Conservation (phyloP, 2,797 vertebrate species). For the Eupleurogrammus muticus region DNA sequence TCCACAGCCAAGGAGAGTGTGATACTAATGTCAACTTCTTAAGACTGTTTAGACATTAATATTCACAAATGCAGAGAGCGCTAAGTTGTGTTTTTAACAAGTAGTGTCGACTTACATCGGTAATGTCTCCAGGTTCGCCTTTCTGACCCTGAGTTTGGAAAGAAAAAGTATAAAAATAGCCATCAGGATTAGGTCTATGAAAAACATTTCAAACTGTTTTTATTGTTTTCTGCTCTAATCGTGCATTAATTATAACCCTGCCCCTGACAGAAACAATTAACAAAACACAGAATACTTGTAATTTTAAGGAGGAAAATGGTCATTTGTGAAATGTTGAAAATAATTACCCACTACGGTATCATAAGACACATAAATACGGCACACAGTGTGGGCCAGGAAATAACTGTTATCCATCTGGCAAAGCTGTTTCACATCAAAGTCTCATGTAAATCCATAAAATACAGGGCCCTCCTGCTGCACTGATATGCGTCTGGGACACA, state of each 20-base stretch:
- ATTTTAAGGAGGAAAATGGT: conserved; percentile 2
- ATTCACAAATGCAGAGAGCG: conserved; percentile 1
- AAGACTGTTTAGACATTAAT: neutral
- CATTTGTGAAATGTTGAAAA: conserved; percentile 7
- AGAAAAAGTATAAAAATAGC: conserved; percentile 33
- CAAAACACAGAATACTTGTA: neutral
- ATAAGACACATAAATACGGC: conserved; percentile 26
- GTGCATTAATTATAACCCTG: neutral
- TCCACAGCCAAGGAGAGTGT: neutral
- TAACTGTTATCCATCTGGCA: conserved; percentile 44
- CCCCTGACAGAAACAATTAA: neutral
- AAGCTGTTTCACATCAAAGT: conserved; percentile 65
- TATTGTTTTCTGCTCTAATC: conserved; percentile 6
- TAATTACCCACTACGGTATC: conserved; percentile 7
- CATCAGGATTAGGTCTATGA: conserved; percentile 10
- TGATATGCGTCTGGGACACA: conserved; percentile 37
- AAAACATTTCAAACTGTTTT: neutral
- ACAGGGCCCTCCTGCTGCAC: conserved; percentile 33
- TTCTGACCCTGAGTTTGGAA: conserved; percentile 89
- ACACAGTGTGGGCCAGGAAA: conserved; percentile 48
- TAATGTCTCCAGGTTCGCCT: conserved; percentile 95
- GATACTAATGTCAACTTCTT: neutral
- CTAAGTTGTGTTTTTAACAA: neutral
- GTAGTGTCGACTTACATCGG: conserved; percentile 88
- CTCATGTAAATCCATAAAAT: conserved; percentile 65